Evolutionary conservation across 1,140 invertebrate genomes (phyloP), one percentile per base, ranked within the genome.

Genomic region (Drosophila virilis): DNA sequence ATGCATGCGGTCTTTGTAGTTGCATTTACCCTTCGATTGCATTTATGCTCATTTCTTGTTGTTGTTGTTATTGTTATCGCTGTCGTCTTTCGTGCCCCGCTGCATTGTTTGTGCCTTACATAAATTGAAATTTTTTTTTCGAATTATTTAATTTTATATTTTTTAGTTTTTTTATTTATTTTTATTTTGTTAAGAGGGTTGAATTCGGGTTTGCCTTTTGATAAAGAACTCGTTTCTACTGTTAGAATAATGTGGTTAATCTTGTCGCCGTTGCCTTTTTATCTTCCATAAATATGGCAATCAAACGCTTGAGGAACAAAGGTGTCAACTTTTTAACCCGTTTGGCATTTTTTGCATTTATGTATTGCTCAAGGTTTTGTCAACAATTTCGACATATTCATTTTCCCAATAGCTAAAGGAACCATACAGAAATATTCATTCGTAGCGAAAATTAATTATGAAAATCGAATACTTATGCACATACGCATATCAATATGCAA

Each of bases 181-280:
- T 61, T 74, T 46, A 43, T 65, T 48, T 51, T 68, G 38, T 38
- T 10, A 42, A 33, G n/a, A 33, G 83, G 84, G 72, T 80, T 83
- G 72, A 65, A 86, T 88, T 89, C 79, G 79, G 67, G 84, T 77
- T 77, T 82, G 60, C 52, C 68, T 66, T 73, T 64, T 66, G 59
- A 37, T 17, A 8, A 22, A 17, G 59, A 73, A 74, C 71, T 67
- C 65, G 77, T 85, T 86, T 64, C 37, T 57, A 61, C 77, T 88
- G 80, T 88, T 88, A 74, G 84, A 74, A 74, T 77, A 84, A 82
- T 88, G 84, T 89, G 84, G 84, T 88, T 88, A 88, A 88, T 88
- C 84, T 88, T 88, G 84, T 84, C 84, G 84, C 84, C 77, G 84
- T 84, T 89, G 84, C 84, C 83, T 89, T 84, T 84, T 88, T 88